phyloP scores from a whole-genome alignment of 2,888 invertebrate genomes.

The Oxycera nigricornis region DNA sequence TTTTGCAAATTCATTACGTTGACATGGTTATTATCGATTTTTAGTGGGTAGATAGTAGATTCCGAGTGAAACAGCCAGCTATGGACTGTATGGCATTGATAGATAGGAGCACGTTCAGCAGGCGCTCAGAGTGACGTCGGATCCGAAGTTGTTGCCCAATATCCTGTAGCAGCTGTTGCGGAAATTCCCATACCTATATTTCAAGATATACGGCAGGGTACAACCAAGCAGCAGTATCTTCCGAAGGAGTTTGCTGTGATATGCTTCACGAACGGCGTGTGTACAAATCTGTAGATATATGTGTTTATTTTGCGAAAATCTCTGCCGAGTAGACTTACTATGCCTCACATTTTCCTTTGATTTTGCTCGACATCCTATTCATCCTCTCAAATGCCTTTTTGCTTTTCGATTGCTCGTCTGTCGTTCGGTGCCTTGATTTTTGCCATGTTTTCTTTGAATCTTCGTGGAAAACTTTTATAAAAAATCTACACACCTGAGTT shows the following conservation, averaged over 20 bases:
- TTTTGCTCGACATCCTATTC: conserved; percentile 20
- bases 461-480: conserved; percentile 31
- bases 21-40: conserved; percentile 40
- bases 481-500: conserved; percentile 39
- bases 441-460: not conserved
- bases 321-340: not conserved
- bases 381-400: not conserved
- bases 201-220: not conserved
- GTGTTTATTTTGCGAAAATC: too few relatives aligned
- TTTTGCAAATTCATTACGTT: conserved; percentile 39
- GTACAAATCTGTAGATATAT: too few relatives aligned
- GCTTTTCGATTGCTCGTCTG: conserved; percentile 24
- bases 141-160: conserved; percentile 27
- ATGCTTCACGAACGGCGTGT: not conserved
- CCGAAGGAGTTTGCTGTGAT: not conserved
- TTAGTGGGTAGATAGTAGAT: not conserved
- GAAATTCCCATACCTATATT: conserved; percentile 33
- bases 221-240: not conserved
- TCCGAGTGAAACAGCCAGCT: not conserved
- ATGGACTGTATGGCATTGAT: not conserved
- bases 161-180: conserved; percentile 38
- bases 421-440: not conserved
- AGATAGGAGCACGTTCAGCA: conserved; percentile 16
- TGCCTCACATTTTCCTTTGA: conserved; percentile 17
- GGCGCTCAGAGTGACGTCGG: not conserved